phyloP scores from a whole-genome alignment of 2,888 invertebrate species.

The Agrotis ipsilon region DNA sequence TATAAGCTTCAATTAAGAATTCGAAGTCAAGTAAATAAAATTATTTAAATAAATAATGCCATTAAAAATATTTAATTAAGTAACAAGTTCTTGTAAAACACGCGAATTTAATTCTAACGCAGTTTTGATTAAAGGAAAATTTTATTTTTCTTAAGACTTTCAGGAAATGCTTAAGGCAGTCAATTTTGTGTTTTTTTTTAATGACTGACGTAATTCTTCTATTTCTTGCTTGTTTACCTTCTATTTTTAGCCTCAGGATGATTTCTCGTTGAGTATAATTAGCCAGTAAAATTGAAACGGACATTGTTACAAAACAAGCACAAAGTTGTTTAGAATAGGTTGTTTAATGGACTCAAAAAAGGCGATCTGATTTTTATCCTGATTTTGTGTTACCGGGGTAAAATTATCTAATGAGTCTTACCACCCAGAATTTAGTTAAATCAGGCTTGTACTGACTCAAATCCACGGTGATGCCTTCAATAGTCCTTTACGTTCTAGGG shows the following conservation, averaged over 20 bases:
- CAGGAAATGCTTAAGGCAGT: background rate
- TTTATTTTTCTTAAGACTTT: constrained; percentile 23
- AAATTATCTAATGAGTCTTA: too few relatives aligned
- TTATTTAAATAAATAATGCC: too few relatives aligned
- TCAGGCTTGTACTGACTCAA: too few relatives aligned
- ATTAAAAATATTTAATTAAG: constrained; percentile 1
- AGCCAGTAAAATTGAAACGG: background rate
- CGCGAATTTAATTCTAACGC: constrained; percentile 41
- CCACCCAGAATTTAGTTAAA: too few relatives aligned
- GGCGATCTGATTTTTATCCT: too few relatives aligned
- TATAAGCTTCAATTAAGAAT: too few relatives aligned
- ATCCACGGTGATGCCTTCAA: too few relatives aligned
- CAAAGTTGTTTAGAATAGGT: too few relatives aligned
- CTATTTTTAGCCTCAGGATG: background rate
- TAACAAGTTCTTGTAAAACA: constrained; percentile 7
- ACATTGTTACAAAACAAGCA: background rate
- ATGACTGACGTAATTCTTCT: background rate
- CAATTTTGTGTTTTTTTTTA: background rate
- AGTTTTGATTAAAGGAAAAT: constrained; percentile 32
- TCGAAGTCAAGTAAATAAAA: too few relatives aligned
- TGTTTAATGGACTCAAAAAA: too few relatives aligned
- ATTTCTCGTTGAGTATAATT: background rate
- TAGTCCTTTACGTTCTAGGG: too few relatives aligned
- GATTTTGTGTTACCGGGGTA: too few relatives aligned
- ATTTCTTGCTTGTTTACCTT: constrained; percentile 1